Conservation (phyloP, 1,140 invertebrate genomes). For the Scaptodrosophila lebanonensis region DNA sequence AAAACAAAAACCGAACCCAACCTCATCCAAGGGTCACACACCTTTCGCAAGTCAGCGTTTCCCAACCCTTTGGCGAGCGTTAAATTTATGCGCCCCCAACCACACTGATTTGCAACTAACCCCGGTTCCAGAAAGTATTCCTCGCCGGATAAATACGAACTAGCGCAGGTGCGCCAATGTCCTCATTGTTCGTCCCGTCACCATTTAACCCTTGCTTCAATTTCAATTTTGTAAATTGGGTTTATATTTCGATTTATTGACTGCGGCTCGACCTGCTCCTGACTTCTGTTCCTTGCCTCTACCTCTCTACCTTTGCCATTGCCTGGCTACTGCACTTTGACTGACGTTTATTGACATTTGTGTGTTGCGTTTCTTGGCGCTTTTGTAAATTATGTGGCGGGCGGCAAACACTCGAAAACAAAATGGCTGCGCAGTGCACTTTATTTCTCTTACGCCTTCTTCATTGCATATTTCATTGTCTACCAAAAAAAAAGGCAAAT, state of each 20-base stretch:
- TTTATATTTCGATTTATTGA: slow-evolving; percentile 74
- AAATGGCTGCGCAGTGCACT: too few species aligned
- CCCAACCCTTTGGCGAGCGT: slow-evolving; percentile 17
- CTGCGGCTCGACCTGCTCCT: slow-evolving; percentile 22
- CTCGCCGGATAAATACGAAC: too few species aligned
- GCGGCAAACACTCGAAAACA: background rate
- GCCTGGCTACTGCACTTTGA: slow-evolving; percentile 44
- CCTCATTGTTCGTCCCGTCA: slow-evolving; percentile 29
- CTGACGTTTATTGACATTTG: slow-evolving; percentile 68
- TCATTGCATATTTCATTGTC: too few species aligned
- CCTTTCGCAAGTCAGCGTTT: too few species aligned
- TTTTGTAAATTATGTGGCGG: slow-evolving; percentile 49
- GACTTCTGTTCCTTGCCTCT: slow-evolving; percentile 43
- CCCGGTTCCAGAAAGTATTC: too few species aligned
- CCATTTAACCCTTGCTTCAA: slow-evolving; percentile 64
- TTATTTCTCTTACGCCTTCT: too few species aligned
- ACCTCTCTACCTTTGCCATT: too few species aligned
- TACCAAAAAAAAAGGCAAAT: too few species aligned
- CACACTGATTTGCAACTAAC: slow-evolving; percentile 27
- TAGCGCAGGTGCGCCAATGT: slow-evolving; percentile 48
- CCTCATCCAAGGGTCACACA: slow-evolving; percentile 54
- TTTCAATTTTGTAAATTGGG: slow-evolving; percentile 72
- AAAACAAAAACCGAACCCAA: slow-evolving; percentile 16
- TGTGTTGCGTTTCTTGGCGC: slow-evolving; percentile 55
- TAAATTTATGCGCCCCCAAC: slow-evolving; percentile 19